phyloP scores from a whole-genome alignment of 2,797 vertebrate genomes.

The Apogon hyalosoma region DNA sequence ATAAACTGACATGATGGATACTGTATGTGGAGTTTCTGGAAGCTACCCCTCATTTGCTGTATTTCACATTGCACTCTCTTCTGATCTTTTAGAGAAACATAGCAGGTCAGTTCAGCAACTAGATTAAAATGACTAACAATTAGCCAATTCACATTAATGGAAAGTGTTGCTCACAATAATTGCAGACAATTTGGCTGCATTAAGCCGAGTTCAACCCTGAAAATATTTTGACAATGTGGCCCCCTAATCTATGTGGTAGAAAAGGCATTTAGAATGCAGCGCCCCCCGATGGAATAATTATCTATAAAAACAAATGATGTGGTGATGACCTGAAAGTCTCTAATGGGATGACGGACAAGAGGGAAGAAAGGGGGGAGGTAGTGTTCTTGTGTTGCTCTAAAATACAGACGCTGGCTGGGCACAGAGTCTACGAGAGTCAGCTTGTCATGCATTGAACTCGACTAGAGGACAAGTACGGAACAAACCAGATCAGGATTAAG shows the following conservation, averaged over 20 bases:
- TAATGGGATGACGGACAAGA: conserved; percentile 59
- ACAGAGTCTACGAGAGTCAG: background rate
- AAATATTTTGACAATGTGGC: conserved; percentile 65
- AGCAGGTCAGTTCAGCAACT: conserved; percentile 33
- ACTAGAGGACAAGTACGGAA: conserved; percentile 53
- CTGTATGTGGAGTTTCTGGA: conserved; percentile 48
- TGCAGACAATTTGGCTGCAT: conserved; percentile 50
- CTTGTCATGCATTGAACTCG: conserved; percentile 35
- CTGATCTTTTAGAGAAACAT: conserved; percentile 51
- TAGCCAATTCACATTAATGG: conserved; percentile 66
- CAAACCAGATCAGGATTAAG: conserved; percentile 53
- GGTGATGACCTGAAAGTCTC: conserved; percentile 42
- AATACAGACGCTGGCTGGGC: conserved; percentile 13
- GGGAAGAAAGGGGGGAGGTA: conserved; percentile 26
- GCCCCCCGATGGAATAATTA: conserved; percentile 65
- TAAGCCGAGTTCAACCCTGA: conserved; percentile 46
- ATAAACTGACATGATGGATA: conserved; percentile 64
- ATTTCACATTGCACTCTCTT: conserved; percentile 58
- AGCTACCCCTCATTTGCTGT: conserved; percentile 63
- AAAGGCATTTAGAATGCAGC: conserved; percentile 45
- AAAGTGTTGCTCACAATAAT: conserved; percentile 74
- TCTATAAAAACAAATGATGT: conserved; percentile 63
- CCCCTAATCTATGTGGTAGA: conserved; percentile 52
- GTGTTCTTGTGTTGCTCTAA: conserved; percentile 10
- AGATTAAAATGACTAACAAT: conserved; percentile 55